Conservation (phyloP, 2,113 vertebrate species). For the Sander lucioperca region DNA sequence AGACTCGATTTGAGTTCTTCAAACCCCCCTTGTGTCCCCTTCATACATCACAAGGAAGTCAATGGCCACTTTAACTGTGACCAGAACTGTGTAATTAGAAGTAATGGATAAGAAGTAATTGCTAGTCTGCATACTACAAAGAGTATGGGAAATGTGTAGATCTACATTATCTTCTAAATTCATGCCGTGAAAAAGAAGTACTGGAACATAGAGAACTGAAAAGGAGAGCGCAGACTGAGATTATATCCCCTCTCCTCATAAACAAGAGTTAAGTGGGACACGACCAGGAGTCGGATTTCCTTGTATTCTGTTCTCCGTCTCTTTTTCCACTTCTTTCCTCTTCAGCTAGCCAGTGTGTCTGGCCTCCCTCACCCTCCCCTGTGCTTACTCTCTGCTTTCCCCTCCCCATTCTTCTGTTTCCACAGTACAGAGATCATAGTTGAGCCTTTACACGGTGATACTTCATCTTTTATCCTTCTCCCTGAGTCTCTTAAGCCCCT, state of each 20-base stretch:
- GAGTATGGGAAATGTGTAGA: background rate
- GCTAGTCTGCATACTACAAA: background rate
- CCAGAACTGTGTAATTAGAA: conserved; percentile 13
- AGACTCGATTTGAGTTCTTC: conserved; percentile 31
- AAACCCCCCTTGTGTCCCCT: conserved; percentile 7
- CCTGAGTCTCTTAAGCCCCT: background rate
- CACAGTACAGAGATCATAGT: conserved; percentile 69
- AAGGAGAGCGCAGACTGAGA: conserved; percentile 44
- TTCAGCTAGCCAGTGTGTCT: conserved; percentile 84
- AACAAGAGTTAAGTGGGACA: conserved; percentile 78
- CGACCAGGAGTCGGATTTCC: conserved; percentile 83
- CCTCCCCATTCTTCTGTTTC: conserved; percentile 82
- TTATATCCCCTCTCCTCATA: conserved; percentile 73
- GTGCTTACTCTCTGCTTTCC: conserved; percentile 59
- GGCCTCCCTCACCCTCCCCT: conserved; percentile 77
- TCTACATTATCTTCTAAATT: background rate
- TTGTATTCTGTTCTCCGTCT: conserved; percentile 81
- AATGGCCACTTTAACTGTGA: conserved; percentile 28
- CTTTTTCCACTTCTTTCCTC: conserved; percentile 81
- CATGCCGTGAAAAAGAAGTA: background rate
- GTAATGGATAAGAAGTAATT: conserved; percentile 9
- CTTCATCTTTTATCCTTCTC: conserved; percentile 40
- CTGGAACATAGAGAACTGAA: conserved; percentile 22
- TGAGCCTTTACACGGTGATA: conserved; percentile 61
- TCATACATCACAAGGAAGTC: conserved; percentile 36